Percentiles rank a stretch among this genome's conserved stretches.
Evolutionary conservation across 2,888 invertebrate genomes (phyloP).

Genomic region (Prosopocoilus inquinatus): DNA sequence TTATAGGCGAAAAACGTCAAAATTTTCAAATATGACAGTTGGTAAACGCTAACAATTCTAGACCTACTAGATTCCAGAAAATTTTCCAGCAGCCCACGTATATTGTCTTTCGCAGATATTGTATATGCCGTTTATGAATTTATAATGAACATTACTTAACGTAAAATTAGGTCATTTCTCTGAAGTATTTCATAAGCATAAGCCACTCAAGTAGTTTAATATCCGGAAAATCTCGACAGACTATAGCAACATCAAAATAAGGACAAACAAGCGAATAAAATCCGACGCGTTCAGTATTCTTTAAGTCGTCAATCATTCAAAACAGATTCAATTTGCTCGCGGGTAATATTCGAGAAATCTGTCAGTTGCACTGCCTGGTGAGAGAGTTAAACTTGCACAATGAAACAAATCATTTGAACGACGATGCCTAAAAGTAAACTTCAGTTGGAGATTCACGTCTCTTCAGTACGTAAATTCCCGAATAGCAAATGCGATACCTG

Average conservation of each 20-base stretch:
- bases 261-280: not conserved
- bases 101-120: no score
- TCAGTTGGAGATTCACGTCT: constrained; percentile 32
- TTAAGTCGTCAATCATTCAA: constrained; percentile 1
- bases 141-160: no score
- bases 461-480: constrained; percentile 33
- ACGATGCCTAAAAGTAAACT: constrained; percentile 34
- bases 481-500: constrained; percentile 35
- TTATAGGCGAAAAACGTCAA: no score
- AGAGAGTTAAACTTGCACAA: constrained; percentile 37
- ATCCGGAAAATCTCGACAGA: not conserved
- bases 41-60: no score
- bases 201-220: no score
- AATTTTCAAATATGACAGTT: no score
- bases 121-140: no score
- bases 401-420: constrained; percentile 35
- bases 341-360: constrained; percentile 39
- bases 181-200: no score
- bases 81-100: no score
- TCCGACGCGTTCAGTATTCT: not conserved
- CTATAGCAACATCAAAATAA: not conserved
- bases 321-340: constrained; percentile 1
- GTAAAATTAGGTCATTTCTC: no score
- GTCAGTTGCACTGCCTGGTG: constrained; percentile 37
- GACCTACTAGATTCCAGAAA: no score